These are phyloP conservation scores for Phortica okadai DNA, from an alignment of 2,888 invertebrate genomes.

Conservation along the genomic window DNA sequence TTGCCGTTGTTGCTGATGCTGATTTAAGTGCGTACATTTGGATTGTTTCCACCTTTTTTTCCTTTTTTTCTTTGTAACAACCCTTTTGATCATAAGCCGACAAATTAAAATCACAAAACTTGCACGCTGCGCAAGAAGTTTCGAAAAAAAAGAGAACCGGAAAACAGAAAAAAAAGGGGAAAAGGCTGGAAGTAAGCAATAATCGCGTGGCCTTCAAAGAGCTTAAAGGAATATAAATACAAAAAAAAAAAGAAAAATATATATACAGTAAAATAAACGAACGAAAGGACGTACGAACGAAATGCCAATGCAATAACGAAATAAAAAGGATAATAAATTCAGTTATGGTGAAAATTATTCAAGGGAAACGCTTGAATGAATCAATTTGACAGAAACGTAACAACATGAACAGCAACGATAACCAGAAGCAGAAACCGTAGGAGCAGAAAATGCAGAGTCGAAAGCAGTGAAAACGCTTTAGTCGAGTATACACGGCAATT, in stretches of 20 bases:
- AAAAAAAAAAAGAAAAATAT: not conserved
- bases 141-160: not conserved
- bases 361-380: slow-evolving; percentile 58
- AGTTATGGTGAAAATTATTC: slow-evolving; percentile 64
- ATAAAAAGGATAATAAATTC: slow-evolving; percentile 55
- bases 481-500: not conserved
- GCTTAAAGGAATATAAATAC: not conserved
- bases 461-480: too few relatives aligned
- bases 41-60: not conserved
- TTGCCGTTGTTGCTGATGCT: not conserved
- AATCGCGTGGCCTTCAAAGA: slow-evolving; percentile 6
- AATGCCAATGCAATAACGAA: not conserved
- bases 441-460: too few relatives aligned
- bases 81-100: not conserved
- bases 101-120: slow-evolving; percentile 11
- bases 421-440: not conserved
- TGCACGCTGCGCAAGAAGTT: not conserved
- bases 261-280: not conserved
- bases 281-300: not conserved
- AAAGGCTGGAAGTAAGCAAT: not conserved
- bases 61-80: not conserved
- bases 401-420: not conserved
- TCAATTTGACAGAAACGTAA: slow-evolving; percentile 47
- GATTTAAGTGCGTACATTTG: not conserved
- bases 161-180: not conserved